These are phyloP conservation scores for Candidula unifasciata DNA, from an alignment of 2,888 invertebrate genomes.

Conservation along the genomic window DNA sequence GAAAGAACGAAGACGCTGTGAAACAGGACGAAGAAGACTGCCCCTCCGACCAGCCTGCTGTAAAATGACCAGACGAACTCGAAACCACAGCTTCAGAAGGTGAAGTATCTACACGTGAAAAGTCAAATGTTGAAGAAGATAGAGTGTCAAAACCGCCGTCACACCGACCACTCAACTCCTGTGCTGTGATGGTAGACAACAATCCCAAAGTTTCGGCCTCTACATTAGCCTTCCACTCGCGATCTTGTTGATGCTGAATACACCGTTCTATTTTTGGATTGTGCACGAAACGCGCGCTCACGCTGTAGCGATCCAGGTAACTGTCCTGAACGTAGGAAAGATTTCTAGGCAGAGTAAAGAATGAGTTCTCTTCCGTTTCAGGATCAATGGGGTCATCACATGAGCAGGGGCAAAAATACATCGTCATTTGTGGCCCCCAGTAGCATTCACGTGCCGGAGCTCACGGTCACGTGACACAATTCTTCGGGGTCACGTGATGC, in stretches of 20 bases:
- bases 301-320: conserved; percentile 66
- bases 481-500: conserved; percentile 2
- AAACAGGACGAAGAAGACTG: conserved; percentile 11
- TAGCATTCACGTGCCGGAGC: conserved; percentile 11
- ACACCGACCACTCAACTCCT: conserved; percentile 24
- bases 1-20: conserved; percentile 18
- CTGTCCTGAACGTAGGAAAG: conserved; percentile 71
- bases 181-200: conserved; percentile 35
- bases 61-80: background rate
- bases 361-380: conserved; percentile 52
- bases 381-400: conserved; percentile 53
- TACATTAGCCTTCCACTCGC: conserved; percentile 34
- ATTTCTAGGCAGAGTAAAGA: conserved; percentile 67
- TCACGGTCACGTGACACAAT: background rate
- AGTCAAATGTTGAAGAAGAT: conserved; percentile 9
- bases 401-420: conserved; percentile 55
- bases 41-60: background rate
- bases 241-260: conserved; percentile 41
- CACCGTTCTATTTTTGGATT: conserved; percentile 54
- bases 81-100: background rate
- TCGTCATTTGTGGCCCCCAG: conserved; percentile 39
- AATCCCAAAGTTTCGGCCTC: conserved; percentile 43
- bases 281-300: conserved; percentile 64
- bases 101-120: background rate
- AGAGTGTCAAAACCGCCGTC: conserved; percentile 8